Conservation (phyloP, 2,113 vertebrate species). For the Gallinago undulata region DNA sequence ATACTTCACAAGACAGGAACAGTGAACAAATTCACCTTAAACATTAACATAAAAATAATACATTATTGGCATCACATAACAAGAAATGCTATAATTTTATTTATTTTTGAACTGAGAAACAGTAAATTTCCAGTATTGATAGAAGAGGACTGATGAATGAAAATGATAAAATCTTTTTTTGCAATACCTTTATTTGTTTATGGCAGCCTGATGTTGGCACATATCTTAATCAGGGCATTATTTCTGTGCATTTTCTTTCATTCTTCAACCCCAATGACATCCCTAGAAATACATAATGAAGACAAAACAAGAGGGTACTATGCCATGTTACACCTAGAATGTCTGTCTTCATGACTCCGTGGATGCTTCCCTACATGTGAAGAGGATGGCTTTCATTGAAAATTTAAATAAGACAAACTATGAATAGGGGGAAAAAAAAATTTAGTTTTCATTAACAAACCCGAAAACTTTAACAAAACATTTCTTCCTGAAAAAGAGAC, state of each 20-base stretch:
- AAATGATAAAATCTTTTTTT: not conserved
- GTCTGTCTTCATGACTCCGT: not conserved
- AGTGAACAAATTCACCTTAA: not conserved
- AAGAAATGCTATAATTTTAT: not conserved
- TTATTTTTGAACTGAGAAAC: constrained; percentile 2
- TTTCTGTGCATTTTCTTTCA: not conserved
- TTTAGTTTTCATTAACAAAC: not conserved
- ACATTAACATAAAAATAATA: not conserved
- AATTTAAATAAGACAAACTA: not conserved
- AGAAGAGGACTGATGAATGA: not conserved
- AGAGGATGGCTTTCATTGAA: not conserved
- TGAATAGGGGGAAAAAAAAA: fast-evolving
- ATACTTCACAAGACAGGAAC: not conserved
- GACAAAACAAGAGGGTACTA: not conserved
- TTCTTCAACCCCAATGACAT: not conserved
- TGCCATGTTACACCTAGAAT: not conserved
- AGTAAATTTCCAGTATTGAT: not conserved
- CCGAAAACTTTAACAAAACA: not conserved
- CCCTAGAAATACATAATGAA: not conserved
- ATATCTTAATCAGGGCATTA: not conserved
- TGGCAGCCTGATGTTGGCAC: not conserved
- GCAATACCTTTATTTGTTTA: not conserved
- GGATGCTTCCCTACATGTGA: not conserved
- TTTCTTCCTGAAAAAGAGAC: not conserved
- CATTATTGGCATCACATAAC: not conserved